Conservation (phyloP, 2,113 vertebrate genomes). For the Chloebia gouldiae region DNA sequence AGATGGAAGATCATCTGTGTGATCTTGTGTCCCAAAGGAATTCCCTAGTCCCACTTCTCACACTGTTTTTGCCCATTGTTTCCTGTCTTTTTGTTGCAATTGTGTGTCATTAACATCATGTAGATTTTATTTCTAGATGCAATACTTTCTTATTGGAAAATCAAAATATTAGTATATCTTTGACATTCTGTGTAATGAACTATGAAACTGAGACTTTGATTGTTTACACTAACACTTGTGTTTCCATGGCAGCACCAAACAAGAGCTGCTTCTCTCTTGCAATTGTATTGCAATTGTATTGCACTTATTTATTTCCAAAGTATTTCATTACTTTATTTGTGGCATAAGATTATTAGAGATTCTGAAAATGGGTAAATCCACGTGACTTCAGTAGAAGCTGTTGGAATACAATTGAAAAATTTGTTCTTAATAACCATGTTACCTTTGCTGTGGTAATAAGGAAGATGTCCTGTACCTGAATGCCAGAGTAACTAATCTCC, state of each 20-base stretch:
- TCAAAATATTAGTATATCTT: background rate
- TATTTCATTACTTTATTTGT: background rate
- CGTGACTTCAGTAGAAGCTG: background rate
- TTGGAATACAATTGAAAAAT: background rate
- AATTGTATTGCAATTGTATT: background rate
- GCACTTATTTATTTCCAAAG: background rate
- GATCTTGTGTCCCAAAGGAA: fast-evolving
- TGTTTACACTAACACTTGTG: background rate
- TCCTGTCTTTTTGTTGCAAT: background rate
- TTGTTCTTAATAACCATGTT: background rate
- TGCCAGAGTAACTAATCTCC: background rate
- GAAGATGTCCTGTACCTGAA: background rate
- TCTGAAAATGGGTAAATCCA: background rate
- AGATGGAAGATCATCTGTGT: background rate
- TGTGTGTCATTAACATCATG: background rate
- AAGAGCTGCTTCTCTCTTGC: background rate
- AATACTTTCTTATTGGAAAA: background rate
- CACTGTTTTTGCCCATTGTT: background rate
- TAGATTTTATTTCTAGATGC: background rate
- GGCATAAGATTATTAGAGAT: background rate
- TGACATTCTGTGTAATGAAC: background rate
- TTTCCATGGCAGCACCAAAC: background rate
- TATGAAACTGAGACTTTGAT: background rate
- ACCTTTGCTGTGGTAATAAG: background rate
- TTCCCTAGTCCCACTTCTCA: background rate